Evolutionary conservation across 2,888 invertebrate species (phyloP).

Genomic region (Achlya flavicornis): DNA sequence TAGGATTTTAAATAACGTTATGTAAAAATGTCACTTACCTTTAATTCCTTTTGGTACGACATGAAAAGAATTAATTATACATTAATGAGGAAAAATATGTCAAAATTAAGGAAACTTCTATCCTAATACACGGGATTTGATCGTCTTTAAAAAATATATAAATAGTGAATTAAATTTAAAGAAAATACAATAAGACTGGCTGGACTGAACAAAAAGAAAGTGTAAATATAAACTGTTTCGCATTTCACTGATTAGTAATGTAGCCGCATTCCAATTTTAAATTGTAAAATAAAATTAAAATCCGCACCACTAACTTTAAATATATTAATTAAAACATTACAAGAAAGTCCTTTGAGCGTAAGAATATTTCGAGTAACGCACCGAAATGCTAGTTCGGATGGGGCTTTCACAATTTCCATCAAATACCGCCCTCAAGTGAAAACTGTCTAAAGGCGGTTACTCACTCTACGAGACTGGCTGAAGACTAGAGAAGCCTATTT

Average conservation of each 20-base stretch:
- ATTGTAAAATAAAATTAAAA: background rate
- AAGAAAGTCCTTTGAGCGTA: background rate
- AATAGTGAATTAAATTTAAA: no score
- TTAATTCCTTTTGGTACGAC: conserved; percentile 60
- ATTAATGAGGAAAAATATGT: background rate
- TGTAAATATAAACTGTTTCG: no score
- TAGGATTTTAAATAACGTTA: no score
- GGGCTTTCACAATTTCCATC: conserved; percentile 41
- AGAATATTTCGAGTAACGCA: conserved; percentile 35
- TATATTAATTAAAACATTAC: conserved; percentile 5
- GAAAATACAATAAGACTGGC: no score
- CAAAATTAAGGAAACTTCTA: background rate
- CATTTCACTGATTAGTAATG: no score
- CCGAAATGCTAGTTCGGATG: conserved; percentile 28
- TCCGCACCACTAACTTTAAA: background rate
- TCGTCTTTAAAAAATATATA: no score
- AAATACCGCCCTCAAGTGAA: conserved; percentile 33
- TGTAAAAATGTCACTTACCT: conserved; percentile 49
- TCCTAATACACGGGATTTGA: no score
- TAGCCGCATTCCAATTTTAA: background rate
- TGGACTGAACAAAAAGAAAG: no score
- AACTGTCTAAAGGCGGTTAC: background rate
- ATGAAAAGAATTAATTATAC: conserved; percentile 53
- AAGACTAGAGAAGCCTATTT: no score
- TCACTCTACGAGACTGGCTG: background rate